Evolutionary conservation across 2,797 vertebrate genomes (phyloP), one percentile per base, ranked within the genome.

Genomic region (Gambelia wislizenii): DNA sequence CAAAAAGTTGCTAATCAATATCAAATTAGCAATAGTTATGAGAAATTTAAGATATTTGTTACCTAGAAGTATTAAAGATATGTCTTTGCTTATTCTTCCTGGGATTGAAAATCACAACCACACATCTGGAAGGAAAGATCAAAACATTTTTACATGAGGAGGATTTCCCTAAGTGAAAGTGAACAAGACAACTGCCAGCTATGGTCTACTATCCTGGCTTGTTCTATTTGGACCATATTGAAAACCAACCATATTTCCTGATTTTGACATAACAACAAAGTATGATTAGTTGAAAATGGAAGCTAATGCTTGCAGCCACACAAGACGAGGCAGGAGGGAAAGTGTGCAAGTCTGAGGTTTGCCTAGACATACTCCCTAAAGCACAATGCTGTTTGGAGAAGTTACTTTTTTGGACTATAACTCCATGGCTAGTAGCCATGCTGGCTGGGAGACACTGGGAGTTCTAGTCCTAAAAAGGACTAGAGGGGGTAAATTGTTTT

Each of bases 21-120:
- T 42, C 18, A 54, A 70, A 78, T 20, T 6, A 44, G 13, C 14
- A 20, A 6, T 6, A 54, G 64, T 4, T n/a, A 18, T 39, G n/a
- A 16, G 12, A n/a, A 76, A n/a, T 10, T 54, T 4, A 49, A 49
- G 27, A 44, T 22, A 54, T 70, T 56, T 81, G 69, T 93, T 93
- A 98, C 98, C 98, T 98, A 94, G 96, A 97, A 0, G 97, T 92
- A 91, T 98, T 99, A 91, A 98, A 95, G 91, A 98, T 98, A 94
- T 98, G 98, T 18, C 89, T 97, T 92, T 99, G 98, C 22, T 97
- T 96, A 93, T 97, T 98, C 79, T 96, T 97, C 94, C 93, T 96
- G 0, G 98, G 98, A 83, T 97, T 96, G 78, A 98, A 97, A 92
- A 98, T 96, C 81, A 98, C 98, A 27, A 98, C 91, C 67, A 98